Conservation (phyloP, 2,888 invertebrate genomes). For the Zhuqinia jingwanae region DNA sequence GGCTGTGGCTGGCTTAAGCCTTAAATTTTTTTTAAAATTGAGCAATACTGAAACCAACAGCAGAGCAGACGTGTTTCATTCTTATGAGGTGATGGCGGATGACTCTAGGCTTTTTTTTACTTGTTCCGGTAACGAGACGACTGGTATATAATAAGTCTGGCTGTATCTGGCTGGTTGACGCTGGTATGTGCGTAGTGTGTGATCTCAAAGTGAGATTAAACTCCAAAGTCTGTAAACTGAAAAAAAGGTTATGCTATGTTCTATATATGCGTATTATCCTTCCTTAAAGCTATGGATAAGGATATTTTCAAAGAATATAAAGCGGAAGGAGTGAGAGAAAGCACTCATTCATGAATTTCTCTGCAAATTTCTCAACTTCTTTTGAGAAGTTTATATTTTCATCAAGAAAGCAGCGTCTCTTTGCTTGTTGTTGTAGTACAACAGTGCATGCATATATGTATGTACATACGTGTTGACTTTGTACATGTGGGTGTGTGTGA, state of each 20-base stretch:
- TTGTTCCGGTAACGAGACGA: conserved; percentile 4
- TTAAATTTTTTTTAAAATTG: no score
- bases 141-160: not conserved
- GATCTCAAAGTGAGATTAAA: conserved; percentile 65
- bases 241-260: not conserved
- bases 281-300: no score
- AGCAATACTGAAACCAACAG: not conserved
- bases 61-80: not conserved
- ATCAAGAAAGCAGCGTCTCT: not conserved
- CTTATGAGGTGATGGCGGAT: not conserved
- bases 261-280: not conserved
- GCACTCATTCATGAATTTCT: not conserved
- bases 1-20: not conserved
- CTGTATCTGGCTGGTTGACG: not conserved
- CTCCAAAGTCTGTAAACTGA: not conserved
- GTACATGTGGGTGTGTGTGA: conserved; percentile 27
- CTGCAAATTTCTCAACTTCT: conserved; percentile 34
- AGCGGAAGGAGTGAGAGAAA: not conserved
- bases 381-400: not conserved
- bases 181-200: no score
- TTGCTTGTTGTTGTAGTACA: no score
- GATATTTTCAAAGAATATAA: no score
- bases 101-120: conserved; percentile 10
- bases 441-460: no score
- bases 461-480: not conserved